These are phyloP conservation scores for Cavia porcellus DNA, from an alignment of 2,113 vertebrate genomes.

Conservation along the genomic window DNA sequence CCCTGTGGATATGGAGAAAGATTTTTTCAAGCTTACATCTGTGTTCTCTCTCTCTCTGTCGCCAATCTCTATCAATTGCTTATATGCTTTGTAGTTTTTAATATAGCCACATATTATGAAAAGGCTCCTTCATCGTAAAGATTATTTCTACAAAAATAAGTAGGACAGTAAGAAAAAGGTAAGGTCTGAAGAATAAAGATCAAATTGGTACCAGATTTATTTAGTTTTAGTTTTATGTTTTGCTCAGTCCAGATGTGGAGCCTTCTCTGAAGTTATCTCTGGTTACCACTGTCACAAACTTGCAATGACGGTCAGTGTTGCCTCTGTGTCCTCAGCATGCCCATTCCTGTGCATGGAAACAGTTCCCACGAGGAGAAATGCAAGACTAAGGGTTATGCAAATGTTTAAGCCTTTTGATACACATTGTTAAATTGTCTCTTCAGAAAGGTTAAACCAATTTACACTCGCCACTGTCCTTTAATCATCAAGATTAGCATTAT, in stretches of 20 bases:
- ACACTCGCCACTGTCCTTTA: constrained; percentile 70
- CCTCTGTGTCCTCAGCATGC: background rate
- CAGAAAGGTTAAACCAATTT: constrained; percentile 82
- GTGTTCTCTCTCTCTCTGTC: no score
- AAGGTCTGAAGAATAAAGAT: background rate
- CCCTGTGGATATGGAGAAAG: background rate
- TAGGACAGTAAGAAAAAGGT: background rate
- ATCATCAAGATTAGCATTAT: constrained; percentile 60
- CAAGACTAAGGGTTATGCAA: constrained; percentile 61
- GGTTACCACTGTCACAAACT: background rate
- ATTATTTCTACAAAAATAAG: background rate
- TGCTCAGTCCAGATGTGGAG: background rate
- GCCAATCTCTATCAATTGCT: background rate
- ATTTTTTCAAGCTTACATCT: background rate
- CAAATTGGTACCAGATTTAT: background rate
- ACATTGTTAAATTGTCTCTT: constrained; percentile 78
- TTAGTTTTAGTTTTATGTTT: background rate
- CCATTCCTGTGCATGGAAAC: background rate
- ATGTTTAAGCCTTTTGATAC: constrained; percentile 76
- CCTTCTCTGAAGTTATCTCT: background rate
- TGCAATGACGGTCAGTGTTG: accelerated
- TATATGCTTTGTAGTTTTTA: background rate
- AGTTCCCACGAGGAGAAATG: background rate
- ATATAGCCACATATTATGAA: background rate
- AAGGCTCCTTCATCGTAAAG: background rate